phyloP scores from a whole-genome alignment of 2,113 vertebrate species.

The Silurus meridionalis region DNA sequence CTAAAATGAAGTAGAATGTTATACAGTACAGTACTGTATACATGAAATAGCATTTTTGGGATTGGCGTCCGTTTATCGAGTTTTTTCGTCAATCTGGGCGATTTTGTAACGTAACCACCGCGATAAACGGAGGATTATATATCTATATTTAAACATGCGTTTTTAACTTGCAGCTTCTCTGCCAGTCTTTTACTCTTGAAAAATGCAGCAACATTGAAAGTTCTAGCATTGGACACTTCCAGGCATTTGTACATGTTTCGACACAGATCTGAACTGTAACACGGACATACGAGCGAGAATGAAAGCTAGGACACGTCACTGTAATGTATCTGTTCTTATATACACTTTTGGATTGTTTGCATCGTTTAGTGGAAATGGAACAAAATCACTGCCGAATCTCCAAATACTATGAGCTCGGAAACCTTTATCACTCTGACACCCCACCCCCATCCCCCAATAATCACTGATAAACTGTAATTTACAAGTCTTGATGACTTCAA shows the following conservation, averaged over 20 bases:
- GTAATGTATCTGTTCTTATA: not conserved
- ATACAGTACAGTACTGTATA: no score
- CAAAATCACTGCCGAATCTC: not conserved
- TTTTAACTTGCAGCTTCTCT: not conserved
- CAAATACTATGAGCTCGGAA: not conserved
- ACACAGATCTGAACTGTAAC: not conserved
- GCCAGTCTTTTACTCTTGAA: not conserved
- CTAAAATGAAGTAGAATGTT: no score
- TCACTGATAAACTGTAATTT: not conserved
- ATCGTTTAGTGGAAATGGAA: not conserved
- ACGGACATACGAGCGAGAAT: not conserved
- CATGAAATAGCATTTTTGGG: no score
- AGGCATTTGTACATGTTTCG: not conserved
- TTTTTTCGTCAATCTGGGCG: no score
- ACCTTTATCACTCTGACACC: not conserved
- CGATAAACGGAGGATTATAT: no score
- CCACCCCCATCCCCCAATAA: not conserved
- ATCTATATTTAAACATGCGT: no score
- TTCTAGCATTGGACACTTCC: not conserved
- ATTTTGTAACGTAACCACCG: no score
- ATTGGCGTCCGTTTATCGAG: no score
- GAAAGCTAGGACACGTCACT: not conserved
- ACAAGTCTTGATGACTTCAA: not conserved
- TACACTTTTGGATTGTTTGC: not conserved
- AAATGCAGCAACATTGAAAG: not conserved